These are phyloP conservation scores for Barypeithes pellucidus DNA, from an alignment of 2,888 invertebrate genomes.

Conservation along the genomic window DNA sequence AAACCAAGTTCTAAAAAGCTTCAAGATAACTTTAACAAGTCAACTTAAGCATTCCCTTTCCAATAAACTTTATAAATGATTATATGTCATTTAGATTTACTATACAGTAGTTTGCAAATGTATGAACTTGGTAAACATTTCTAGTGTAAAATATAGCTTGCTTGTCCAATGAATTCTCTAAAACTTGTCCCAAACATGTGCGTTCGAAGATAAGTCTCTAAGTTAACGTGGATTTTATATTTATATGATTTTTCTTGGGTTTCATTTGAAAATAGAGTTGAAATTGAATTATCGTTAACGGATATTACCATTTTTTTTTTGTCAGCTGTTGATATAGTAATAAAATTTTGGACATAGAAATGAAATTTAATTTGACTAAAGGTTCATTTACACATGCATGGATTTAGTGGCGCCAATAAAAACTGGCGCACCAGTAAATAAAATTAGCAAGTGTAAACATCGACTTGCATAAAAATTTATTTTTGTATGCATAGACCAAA, in stretches of 20 bases:
- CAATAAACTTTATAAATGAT: conserved; percentile 41
- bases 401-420: too few species aligned
- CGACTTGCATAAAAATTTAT: too few species aligned
- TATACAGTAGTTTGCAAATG: conserved; percentile 37
- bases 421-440: too few species aligned
- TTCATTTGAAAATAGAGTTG: not conserved
- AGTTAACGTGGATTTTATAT: conserved; percentile 29
- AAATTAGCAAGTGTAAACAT: too few species aligned
- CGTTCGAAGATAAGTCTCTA: conserved; percentile 25
- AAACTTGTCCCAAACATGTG: conserved; percentile 44
- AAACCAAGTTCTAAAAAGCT: conserved; percentile 12
- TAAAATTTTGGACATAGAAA: too few species aligned
- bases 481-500: too few species aligned
- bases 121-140: conserved; percentile 49
- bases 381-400: too few species aligned
- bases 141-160: conserved; percentile 43
- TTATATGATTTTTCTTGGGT: conserved; percentile 7
- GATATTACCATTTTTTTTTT: too few species aligned
- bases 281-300: not conserved
- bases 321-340: too few species aligned
- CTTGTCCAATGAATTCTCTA: conserved; percentile 38
- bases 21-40: conserved; percentile 21
- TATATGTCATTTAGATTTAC: conserved; percentile 47
- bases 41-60: conserved; percentile 19
- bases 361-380: too few species aligned